phyloP scores from a whole-genome alignment of 2,113 vertebrate genomes.

The Micromys minutus region DNA sequence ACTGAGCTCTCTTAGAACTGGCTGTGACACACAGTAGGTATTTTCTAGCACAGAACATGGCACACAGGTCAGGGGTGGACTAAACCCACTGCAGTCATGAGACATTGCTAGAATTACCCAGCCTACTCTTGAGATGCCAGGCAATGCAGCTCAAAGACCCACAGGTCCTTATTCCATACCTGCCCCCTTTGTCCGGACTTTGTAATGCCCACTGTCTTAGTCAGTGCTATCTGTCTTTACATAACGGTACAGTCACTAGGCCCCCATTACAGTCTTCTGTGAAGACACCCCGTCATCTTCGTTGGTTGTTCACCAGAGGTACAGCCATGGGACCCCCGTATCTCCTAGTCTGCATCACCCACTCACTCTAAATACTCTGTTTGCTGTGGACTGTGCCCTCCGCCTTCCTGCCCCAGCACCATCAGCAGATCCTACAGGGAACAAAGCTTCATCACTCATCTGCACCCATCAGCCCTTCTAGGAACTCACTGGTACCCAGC shows the following conservation, averaged over 20 bases:
- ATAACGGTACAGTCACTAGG: not conserved
- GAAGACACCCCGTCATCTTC: not conserved
- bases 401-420: not conserved
- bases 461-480: not conserved
- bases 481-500: not conserved
- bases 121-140: not conserved
- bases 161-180: accelerated
- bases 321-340: not conserved
- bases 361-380: not conserved
- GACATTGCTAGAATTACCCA: not conserved
- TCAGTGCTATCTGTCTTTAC: not conserved
- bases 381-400: not conserved
- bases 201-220: not conserved
- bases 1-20: not conserved
- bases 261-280: not conserved
- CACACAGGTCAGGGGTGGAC: not conserved
- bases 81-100: not conserved
- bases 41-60: not conserved
- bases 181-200: not conserved
- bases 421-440: not conserved
- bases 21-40: not conserved
- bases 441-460: not conserved
- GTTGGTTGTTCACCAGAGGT: not conserved
- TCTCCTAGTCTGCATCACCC: not conserved
- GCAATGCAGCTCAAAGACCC: not conserved